phyloP scores from a whole-genome alignment of 2,888 invertebrate species.

The Chymomyza amoena region DNA sequence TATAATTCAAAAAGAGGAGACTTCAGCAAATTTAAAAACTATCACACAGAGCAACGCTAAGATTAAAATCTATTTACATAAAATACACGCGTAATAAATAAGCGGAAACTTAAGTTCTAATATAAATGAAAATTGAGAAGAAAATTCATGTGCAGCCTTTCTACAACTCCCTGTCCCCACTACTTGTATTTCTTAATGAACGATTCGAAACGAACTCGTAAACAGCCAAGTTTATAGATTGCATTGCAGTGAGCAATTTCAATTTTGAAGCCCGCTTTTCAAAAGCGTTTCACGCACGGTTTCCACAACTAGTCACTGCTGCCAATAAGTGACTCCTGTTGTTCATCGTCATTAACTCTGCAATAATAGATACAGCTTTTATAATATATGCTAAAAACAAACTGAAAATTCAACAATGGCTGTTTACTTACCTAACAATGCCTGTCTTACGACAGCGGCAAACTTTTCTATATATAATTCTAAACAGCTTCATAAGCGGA shows the following conservation, averaged over 20 bases:
- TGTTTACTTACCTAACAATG: constrained; percentile 74
- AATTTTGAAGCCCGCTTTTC: constrained; percentile 49
- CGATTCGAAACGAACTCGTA: constrained; percentile 74
- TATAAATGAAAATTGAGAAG: constrained; percentile 1
- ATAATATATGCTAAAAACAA: background rate
- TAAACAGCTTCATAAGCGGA: constrained; percentile 82
- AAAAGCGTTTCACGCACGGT: constrained; percentile 37
- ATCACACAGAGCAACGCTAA: constrained; percentile 58
- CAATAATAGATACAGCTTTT: background rate
- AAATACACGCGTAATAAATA: constrained; percentile 37
- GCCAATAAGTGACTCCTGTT: constrained; percentile 82
- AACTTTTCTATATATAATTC: constrained; percentile 76
- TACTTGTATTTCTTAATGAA: constrained; percentile 51
- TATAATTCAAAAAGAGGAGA: background rate
- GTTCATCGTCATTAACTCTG: constrained; percentile 82
- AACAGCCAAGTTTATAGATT: constrained; percentile 71
- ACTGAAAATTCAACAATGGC: background rate
- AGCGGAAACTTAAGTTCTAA: constrained; percentile 37
- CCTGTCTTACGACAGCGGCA: constrained; percentile 75
- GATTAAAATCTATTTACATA: constrained; percentile 58
- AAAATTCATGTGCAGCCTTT: background rate
- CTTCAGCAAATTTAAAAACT: constrained; percentile 60
- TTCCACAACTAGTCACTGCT: constrained; percentile 63
- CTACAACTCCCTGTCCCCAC: constrained; percentile 21
- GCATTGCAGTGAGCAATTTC: constrained; percentile 60